phyloP scores from a whole-genome alignment of 2,113 vertebrate species.

The Phainopepla nitens region DNA sequence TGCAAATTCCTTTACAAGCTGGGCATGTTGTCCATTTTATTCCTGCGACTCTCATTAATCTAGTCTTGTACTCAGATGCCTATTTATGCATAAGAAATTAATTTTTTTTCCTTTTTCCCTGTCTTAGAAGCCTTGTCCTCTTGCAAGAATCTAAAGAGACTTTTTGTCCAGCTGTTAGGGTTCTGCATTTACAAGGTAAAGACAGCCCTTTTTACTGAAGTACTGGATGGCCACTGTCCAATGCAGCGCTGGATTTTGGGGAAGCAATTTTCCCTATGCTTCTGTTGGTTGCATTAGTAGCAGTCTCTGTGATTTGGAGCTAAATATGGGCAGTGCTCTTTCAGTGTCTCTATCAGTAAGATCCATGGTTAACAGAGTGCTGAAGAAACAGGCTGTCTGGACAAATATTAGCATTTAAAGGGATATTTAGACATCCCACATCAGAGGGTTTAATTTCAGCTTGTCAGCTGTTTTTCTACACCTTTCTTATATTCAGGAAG shows the following conservation, averaged over 20 bases:
- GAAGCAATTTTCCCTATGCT: background rate
- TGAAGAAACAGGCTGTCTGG: background rate
- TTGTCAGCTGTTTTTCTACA: background rate
- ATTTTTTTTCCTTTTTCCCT: background rate
- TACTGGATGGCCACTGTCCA: too few relatives aligned
- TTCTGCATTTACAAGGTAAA: background rate
- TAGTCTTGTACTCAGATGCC: background rate
- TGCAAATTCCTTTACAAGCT: background rate
- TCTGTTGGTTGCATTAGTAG: background rate
- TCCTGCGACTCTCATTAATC: background rate
- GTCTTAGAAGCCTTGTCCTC: background rate
- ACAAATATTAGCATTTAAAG: background rate
- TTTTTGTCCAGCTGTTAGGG: background rate
- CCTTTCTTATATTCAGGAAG: background rate
- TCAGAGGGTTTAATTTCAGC: background rate
- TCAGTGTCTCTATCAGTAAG: background rate
- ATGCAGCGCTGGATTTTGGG: background rate
- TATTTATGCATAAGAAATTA: rapidly evolving
- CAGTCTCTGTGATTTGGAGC: background rate
- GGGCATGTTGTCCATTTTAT: background rate
- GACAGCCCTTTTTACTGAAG: background rate
- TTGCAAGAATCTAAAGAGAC: background rate
- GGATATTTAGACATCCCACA: background rate
- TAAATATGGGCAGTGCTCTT: background rate
- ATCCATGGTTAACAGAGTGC: background rate